Evolutionary conservation across 1,140 invertebrate genomes (phyloP).

Genomic region (Nymphalis io): DNA sequence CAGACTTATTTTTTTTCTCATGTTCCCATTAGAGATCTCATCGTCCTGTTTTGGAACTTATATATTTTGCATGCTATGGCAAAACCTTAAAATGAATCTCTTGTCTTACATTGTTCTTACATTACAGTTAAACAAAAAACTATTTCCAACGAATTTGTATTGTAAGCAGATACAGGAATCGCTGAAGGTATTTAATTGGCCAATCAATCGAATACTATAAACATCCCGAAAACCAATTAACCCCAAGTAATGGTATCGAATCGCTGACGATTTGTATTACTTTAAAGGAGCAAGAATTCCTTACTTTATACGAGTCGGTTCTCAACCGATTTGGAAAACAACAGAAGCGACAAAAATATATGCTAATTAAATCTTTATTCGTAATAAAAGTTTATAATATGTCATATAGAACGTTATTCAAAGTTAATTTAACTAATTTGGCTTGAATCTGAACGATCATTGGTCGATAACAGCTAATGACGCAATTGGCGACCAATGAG

Average conservation of each 20-base stretch:
- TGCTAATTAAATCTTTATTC: background rate
- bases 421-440: no score
- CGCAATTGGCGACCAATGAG: no score
- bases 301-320: background rate
- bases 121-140: background rate
- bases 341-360: background rate
- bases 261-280: conserved; percentile 44
- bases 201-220: conserved; percentile 61
- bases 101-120: no score
- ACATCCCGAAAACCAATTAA: conserved; percentile 58
- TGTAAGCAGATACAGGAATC: conserved; percentile 27
- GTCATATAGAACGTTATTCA: no score
- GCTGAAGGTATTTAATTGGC: conserved; percentile 60
- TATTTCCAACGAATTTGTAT: background rate
- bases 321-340: background rate
- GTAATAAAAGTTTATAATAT: no score
- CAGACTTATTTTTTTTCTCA: no score
- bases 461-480: no score
- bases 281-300: conserved; percentile 20
- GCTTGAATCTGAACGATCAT: no score
- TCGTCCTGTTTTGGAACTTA: no score
- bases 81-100: no score
- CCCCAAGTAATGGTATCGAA: conserved; percentile 44
- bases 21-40: no score
- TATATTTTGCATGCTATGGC: no score